Evolutionary conservation across 2,797 vertebrate genomes (phyloP).

Genomic region (Trematomus bernacchii): DNA sequence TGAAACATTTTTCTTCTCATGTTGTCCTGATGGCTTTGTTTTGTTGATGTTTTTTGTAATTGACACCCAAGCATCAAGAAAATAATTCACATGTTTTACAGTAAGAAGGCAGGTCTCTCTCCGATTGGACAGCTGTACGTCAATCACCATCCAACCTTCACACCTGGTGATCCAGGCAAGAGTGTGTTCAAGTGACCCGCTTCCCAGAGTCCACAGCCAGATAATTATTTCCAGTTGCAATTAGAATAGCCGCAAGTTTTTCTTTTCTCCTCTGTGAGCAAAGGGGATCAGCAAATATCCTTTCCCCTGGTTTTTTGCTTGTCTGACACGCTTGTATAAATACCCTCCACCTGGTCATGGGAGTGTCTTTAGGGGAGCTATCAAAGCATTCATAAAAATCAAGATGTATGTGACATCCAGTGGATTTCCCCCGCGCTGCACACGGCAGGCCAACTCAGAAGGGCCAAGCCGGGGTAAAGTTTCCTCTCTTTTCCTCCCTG

Average conservation of each 20-base stretch:
- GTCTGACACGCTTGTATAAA: conserved; percentile 83
- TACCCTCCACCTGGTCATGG: conserved; percentile 84
- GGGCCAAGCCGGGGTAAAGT: conserved; percentile 78
- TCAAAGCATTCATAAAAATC: conserved; percentile 87
- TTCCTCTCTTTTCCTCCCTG: conserved; percentile 76
- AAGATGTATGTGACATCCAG: conserved; percentile 85
- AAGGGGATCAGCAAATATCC: conserved; percentile 78
- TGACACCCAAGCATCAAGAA: not conserved
- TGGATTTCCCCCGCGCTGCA: conserved; percentile 74
- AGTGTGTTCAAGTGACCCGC: conserved; percentile 76
- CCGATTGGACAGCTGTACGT: conserved; percentile 64
- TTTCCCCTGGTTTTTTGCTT: conserved; percentile 69
- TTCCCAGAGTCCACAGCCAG: conserved; percentile 75
- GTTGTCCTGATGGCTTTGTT: not conserved
- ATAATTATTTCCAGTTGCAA: conserved; percentile 89
- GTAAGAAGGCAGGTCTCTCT: conserved; percentile 41
- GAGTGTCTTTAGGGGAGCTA: conserved; percentile 82
- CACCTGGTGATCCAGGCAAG: conserved; percentile 75
- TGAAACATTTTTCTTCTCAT: not conserved
- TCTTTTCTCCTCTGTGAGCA: conserved; percentile 65
- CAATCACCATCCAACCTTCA: conserved; percentile 74
- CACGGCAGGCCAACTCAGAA: conserved; percentile 75
- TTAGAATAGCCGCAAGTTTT: conserved; percentile 77
- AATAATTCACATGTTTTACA: conserved; percentile 16
- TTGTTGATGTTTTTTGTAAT: conserved; percentile 12